phyloP scores from a whole-genome alignment of 2,797 vertebrate genomes.

The Loriculus beryllinus region DNA sequence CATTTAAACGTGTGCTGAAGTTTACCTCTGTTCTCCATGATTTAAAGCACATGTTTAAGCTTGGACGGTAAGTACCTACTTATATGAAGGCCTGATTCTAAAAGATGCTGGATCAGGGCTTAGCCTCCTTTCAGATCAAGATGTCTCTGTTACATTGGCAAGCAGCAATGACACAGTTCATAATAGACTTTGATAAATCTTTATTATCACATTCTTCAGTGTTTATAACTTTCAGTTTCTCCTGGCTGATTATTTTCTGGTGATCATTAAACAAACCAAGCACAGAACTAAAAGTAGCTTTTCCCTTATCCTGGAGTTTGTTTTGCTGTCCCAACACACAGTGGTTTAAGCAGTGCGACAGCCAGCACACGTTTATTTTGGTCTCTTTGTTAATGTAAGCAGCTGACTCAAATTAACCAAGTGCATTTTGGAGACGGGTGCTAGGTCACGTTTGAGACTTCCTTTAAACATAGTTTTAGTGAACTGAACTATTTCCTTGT shows the following conservation, averaged over 20 bases:
- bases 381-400: background rate
- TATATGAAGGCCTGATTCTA: background rate
- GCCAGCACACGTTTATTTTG: background rate
- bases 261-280: conserved; percentile 34
- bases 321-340: background rate
- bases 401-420: conserved; percentile 8
- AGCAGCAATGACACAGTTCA: background rate
- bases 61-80: background rate
- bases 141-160: background rate
- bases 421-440: background rate
- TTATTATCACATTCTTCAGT: background rate
- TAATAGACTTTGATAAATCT: background rate
- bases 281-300: background rate
- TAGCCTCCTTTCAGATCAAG: background rate
- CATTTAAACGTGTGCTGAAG: background rate
- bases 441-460: background rate
- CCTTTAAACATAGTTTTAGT: background rate
- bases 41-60: background rate
- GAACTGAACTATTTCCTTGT: background rate
- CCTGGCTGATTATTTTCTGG: background rate
- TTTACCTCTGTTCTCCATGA: background rate
- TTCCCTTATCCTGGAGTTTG: background rate
- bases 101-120: conserved; percentile 4
- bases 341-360: background rate
- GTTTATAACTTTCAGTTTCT: conserved; percentile 24